Evolutionary conservation across 2,888 invertebrate species (phyloP), one percentile per base, ranked within the genome.

Genomic region (Drosophila monieri): DNA sequence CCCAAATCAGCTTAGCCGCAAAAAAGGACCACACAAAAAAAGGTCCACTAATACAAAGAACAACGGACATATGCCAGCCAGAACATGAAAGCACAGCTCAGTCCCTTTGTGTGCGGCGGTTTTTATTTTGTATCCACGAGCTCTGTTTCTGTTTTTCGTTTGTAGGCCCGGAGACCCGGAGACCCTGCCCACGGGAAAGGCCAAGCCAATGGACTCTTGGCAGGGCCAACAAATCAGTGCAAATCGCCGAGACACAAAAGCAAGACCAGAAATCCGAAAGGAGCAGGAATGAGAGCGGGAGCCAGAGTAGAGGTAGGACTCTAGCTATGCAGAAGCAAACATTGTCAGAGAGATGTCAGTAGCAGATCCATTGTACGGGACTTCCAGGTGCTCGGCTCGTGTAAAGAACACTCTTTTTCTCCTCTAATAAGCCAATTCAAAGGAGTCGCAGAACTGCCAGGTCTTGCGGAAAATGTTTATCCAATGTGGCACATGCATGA

Each of bases 161-260:
- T 49, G 23, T 25, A n/a, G 37, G 62, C 72, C 86, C n/a, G n/a
- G n/a, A n/a, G 81, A 86, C 79, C 77, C 76, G 78, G 73, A 76
- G 80, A 85, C 74, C 86, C 72, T 37, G 49, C 57, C 79, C 80
- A 30, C 30, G 46, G 59, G 66, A 73, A 78, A 77, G 74, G 75
- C 74, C 59, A 73, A 80, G 77, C 59, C 77, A 73, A 85, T 81
- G 85, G 74, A 71, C 76, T 66, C 68, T 69, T 67, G 69, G 74
- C 71, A 66, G 68, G 72, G 73, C 61, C 70, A 83, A 85, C 88
- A 86, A 86, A 88, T 86, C 87, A 88, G 69, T 61, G 76, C 88
- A 84, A 86, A 88, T 85, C 87, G 85, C 69, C 73, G 73, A 65
- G 67, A 79, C 81, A 85, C 77, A 70, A 52, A 27, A 15, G 37